Evolutionary conservation across 2,797 vertebrate species (phyloP), one percentile per base, ranked within the genome.

Genomic region (Mormyrops boulengeri): DNA sequence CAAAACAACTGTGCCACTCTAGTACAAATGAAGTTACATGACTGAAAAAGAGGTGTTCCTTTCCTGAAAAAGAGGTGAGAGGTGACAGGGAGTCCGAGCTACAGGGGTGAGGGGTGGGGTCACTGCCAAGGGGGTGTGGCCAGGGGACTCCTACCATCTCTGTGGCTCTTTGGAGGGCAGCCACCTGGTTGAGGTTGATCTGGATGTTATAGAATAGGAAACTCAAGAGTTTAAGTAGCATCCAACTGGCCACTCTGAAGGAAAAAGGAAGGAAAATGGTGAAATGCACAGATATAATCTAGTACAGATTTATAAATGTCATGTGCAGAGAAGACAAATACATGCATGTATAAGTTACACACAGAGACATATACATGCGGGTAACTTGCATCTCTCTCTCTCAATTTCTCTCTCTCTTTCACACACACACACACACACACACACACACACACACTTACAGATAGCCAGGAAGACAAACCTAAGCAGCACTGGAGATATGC

Each of bases 151-250:
- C 66, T 92, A 99, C 97, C 96, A 90, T 93, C 91, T 95, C 88
- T 47, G 95, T 90, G 0, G 96, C 97, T 90, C 77, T 94, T 89
- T 92, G 96, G 89, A 98, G 94, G 93, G 95, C 95, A 50, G 94
- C 92, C 94, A 98, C 89, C 93, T 99, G 97, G 92, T 96, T 97
- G 80, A 93, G 95, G 93, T 98, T 97, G 80, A 99, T 94, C 92
- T 97, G 96, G 77, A 99, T 92, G 0, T 92, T 94, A 91, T 94
- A 93, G 94, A 98, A 98, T 55, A 96, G 55, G 4, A 90, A 90
- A 14, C 92, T 92, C 91, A 98, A 94, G 44, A 97, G 89, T 94
- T 96, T 97, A 91, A 98, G 94, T 92, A 97, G 92, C 44, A 91
- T 80, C 98, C 98, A 99, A 92, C 93, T 92, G 53, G 95, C 94